Conservation (phyloP, 2,888 invertebrate species). For the Polydrusus cervinus region DNA sequence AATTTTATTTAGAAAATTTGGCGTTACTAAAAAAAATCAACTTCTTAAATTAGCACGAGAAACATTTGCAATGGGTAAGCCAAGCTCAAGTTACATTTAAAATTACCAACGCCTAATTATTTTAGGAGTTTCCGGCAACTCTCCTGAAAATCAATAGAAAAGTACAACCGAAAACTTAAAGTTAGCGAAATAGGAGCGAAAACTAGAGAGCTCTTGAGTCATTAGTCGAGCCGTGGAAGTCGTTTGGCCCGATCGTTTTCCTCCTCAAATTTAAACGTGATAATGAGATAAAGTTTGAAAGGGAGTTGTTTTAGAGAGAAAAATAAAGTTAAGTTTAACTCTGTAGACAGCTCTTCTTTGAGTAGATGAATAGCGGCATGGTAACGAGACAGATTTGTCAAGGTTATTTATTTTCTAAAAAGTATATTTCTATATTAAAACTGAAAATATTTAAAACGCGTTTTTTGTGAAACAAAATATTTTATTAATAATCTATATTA, state of each 20-base stretch:
- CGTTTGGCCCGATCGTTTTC: conserved; percentile 32
- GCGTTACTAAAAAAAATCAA: too few relatives aligned
- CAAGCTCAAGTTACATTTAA: not conserved
- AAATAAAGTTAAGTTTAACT: not conserved
- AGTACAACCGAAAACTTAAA: conserved; percentile 33
- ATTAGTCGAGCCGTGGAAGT: conserved; percentile 33
- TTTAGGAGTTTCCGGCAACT: conserved; percentile 33
- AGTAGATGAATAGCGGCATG: not conserved
- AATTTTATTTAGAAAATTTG: too few relatives aligned
- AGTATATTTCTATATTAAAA: too few relatives aligned
- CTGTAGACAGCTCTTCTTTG: not conserved
- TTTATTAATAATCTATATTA: too few relatives aligned
- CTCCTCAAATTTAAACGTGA: conserved; percentile 34
- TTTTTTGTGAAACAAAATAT: too few relatives aligned
- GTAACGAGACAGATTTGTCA: too few relatives aligned
- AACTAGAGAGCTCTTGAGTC: conserved; percentile 36
- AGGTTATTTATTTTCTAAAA: too few relatives aligned
- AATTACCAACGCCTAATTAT: conserved; percentile 35
- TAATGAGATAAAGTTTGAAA: conserved; percentile 36
- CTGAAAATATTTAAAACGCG: too few relatives aligned
- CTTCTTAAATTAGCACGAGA: too few relatives aligned
- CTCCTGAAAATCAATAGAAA: conserved; percentile 27
- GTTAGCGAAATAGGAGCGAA: conserved; percentile 27
- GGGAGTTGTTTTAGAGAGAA: conserved; percentile 8
- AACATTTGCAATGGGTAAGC: not conserved